A percentile compares a stretch with the other conserved stretches of the same genome.
These are phyloP conservation scores for Panzeria rudis DNA, from an alignment of 2,888 invertebrate genomes.

Conservation along the genomic window DNA sequence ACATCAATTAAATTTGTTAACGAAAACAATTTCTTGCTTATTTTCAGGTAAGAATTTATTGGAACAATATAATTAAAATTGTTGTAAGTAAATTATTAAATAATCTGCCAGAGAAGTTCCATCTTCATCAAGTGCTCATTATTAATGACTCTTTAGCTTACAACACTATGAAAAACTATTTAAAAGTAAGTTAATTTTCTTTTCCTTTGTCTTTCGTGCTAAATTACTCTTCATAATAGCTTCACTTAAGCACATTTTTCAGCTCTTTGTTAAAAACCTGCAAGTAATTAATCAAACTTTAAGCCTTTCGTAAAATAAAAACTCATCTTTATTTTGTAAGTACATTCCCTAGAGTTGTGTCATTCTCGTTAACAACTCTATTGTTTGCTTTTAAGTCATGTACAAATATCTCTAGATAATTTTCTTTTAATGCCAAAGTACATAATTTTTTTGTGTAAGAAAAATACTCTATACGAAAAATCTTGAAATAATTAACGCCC, in stretches of 20 bases:
- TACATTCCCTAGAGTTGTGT: slow-evolving; percentile 4
- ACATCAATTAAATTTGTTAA: neutral
- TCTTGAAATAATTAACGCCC: slow-evolving; percentile 49
- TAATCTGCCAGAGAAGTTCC: neutral
- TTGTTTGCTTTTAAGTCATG: slow-evolving; percentile 1
- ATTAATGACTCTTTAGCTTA: neutral
- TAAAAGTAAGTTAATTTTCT: neutral
- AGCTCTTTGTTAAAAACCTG: neutral
- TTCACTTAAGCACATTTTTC: neutral
- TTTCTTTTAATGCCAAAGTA: slow-evolving; percentile 19
- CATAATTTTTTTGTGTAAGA: slow-evolving; percentile 14
- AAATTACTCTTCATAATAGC: slow-evolving; percentile 3
- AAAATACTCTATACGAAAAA: slow-evolving; percentile 3
- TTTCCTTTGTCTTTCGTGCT: neutral
- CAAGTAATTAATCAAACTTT: slow-evolving; percentile 36
- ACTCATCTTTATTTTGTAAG: neutral
- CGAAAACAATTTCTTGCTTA: neutral
- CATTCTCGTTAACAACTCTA: slow-evolving; percentile 53
- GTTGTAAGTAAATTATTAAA: slow-evolving; percentile 18
- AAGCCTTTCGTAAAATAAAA: neutral
- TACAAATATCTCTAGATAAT: slow-evolving; percentile 32
- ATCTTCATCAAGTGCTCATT: neutral
- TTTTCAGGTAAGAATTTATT: slow-evolving; percentile 41
- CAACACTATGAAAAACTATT: neutral
- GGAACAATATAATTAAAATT: neutral